A percentile compares a stretch with the other conserved stretches of the same genome.
phyloP scores from a whole-genome alignment of 2,113 vertebrate species.

The Oncorhynchus keta region DNA sequence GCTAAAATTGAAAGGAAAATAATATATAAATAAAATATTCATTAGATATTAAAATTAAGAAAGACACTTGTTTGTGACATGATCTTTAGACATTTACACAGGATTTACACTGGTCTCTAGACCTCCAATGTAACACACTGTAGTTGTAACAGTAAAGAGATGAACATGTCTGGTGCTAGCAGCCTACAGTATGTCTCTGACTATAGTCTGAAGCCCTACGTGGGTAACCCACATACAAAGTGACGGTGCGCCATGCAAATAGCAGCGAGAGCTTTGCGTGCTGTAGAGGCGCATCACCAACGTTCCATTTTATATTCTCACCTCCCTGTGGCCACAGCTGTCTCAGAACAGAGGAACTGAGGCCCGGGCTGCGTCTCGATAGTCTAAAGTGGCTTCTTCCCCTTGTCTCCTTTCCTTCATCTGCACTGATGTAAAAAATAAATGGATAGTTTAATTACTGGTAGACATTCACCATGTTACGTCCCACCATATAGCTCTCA shows the following conservation, averaged over 20 bases:
- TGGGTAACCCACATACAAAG: constrained; percentile 37
- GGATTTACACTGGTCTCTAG: background rate
- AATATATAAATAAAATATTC: too few relatives aligned
- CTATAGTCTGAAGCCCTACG: constrained; percentile 14
- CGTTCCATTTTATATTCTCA: constrained; percentile 52
- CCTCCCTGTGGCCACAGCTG: constrained; percentile 65
- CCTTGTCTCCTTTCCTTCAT: background rate
- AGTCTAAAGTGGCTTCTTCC: background rate
- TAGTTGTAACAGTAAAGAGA: too few relatives aligned
- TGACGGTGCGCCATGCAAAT: constrained; percentile 46
- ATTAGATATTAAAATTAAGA: background rate
- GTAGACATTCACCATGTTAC: background rate
- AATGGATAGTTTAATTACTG: background rate
- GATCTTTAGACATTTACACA: background rate
- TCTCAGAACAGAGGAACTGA: constrained; percentile 45
- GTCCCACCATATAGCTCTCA: background rate
- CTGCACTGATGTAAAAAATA: background rate
- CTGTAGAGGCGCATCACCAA: constrained; percentile 15
- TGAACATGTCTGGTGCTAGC: too few relatives aligned
- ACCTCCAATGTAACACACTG: background rate
- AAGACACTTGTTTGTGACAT: background rate
- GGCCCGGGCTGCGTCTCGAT: background rate
- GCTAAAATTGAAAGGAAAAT: too few relatives aligned
- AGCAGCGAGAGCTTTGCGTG: constrained; percentile 22
- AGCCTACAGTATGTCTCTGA: background rate